Conservation (phyloP, 2,113 vertebrate species). For the Planiliza haematocheilus region DNA sequence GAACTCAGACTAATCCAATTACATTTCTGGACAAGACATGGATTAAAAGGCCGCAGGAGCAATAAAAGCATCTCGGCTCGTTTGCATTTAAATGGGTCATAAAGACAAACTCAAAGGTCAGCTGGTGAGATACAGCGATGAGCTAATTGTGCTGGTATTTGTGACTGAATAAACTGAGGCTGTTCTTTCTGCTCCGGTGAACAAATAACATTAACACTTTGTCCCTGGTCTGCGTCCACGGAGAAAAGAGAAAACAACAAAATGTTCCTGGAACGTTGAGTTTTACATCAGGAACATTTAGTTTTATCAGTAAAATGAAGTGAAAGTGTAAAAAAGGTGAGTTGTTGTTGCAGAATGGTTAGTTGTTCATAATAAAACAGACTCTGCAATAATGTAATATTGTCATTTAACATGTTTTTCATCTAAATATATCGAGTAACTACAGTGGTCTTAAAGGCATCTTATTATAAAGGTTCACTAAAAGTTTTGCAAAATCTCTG, state of each 20-base stretch:
- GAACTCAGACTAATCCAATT: neutral
- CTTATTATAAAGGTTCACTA: too few relatives aligned
- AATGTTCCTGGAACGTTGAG: neutral
- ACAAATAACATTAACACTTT: constrained; percentile 19
- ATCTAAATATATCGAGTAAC: too few relatives aligned
- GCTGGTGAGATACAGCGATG: constrained; percentile 39
- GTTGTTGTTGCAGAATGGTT: too few relatives aligned
- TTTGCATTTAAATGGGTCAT: constrained; percentile 78
- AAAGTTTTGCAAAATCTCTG: too few relatives aligned
- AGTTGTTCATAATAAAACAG: too few relatives aligned
- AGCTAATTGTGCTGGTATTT: constrained; percentile 45
- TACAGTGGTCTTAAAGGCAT: too few relatives aligned
- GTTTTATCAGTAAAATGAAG: too few relatives aligned
- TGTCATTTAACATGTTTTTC: too few relatives aligned
- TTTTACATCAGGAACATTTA: too few relatives aligned
- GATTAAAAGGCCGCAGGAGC: neutral
- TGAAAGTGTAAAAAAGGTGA: too few relatives aligned
- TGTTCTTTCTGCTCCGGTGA: constrained; percentile 29
- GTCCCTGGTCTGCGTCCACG: neutral
- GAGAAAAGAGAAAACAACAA: neutral
- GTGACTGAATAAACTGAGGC: constrained; percentile 19
- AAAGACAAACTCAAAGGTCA: constrained; percentile 65
- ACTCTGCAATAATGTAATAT: too few relatives aligned
- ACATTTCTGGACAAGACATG: neutral
- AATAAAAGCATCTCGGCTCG: constrained; percentile 27